Conservation (phyloP, 2,113 vertebrate species). For the Poecile atricapillus region DNA sequence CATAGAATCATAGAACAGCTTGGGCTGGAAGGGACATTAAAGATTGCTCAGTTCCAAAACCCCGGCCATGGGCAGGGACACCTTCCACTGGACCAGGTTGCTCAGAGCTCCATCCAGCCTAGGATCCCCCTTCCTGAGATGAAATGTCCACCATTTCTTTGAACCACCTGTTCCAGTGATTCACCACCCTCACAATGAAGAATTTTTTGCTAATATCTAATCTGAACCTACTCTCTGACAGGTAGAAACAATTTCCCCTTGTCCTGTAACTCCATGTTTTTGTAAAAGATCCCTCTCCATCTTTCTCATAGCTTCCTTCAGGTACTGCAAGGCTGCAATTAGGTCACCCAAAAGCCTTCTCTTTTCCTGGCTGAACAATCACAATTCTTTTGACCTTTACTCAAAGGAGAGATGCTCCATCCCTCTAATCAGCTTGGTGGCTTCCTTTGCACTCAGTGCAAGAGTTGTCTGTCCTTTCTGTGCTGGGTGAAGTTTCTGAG, state of each 20-base stretch:
- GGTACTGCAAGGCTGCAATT: not conserved
- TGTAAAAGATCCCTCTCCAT: not conserved
- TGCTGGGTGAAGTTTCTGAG: not conserved
- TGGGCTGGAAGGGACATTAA: not conserved
- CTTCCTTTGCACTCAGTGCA: not conserved
- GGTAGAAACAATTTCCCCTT: not conserved
- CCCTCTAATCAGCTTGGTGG: not conserved
- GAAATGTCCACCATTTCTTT: not conserved
- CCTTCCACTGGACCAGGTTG: not conserved
- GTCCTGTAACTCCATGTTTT: not conserved
- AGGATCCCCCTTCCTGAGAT: not conserved
- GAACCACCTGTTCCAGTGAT: not conserved
- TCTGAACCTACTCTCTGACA: not conserved
- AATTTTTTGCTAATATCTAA: not conserved
- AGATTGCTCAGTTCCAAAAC: not conserved
- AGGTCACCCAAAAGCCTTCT: not conserved
- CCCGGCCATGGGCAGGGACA: not conserved
- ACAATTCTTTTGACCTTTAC: not conserved
- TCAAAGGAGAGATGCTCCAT: not conserved
- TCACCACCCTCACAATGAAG: not conserved
- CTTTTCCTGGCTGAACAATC: not conserved
- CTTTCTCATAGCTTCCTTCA: not conserved
- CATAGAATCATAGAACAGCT: not conserved
- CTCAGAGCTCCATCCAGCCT: not conserved
- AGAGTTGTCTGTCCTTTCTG: not conserved